Percentiles rank a stretch among this genome's conserved stretches.
Evolutionary conservation across 2,113 vertebrate species (phyloP).

Genomic region (Motacilla tschutschensis): DNA sequence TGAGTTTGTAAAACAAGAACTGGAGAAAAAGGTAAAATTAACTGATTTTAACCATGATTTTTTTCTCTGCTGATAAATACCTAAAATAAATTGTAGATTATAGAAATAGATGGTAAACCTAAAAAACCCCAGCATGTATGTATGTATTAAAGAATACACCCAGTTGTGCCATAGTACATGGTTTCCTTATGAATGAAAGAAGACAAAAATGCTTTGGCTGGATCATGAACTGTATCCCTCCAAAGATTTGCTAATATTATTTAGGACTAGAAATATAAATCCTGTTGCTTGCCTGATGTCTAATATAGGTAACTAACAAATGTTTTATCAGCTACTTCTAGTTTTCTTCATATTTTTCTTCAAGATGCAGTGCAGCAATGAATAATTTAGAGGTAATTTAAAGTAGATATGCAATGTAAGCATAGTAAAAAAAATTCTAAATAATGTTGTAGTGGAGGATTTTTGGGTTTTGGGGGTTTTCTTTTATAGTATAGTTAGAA

Average conservation of each 20-base stretch:
- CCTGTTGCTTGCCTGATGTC: not conserved
- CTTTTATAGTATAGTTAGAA: not conserved
- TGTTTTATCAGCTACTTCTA: not conserved
- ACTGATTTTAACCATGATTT: not conserved
- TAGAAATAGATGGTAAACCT: not conserved
- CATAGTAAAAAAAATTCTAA: not conserved
- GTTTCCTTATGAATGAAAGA: not conserved
- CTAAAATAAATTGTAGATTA: not conserved
- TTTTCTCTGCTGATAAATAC: not conserved
- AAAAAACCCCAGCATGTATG: not conserved
- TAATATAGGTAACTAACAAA: not conserved
- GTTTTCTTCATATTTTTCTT: not conserved
- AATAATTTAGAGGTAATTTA: not conserved
- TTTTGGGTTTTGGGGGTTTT: not conserved
- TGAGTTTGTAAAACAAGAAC: slow-evolving; percentile 81
- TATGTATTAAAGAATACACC: not conserved
- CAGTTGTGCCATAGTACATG: not conserved
- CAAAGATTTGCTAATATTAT: not conserved
- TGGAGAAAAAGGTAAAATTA: slow-evolving; percentile 84
- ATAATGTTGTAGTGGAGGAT: not conserved
- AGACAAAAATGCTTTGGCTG: not conserved
- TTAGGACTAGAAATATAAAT: not conserved
- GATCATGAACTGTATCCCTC: not conserved
- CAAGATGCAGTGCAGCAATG: not conserved
- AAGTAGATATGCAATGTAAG: not conserved